Conservation (phyloP, 2,888 invertebrate species). For the Xestia xanthographa region DNA sequence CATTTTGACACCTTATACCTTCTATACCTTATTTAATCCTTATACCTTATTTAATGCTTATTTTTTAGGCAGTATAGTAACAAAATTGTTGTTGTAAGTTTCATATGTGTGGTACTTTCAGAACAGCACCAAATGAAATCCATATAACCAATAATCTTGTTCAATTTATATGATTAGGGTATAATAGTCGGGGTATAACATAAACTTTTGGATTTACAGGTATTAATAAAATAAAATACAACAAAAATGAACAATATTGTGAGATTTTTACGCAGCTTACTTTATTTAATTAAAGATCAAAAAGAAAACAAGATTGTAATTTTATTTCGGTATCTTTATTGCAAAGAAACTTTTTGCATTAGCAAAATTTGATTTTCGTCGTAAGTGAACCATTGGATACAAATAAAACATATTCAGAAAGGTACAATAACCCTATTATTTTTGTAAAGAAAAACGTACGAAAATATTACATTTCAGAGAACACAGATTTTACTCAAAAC, state of each 20-base stretch:
- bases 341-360: constrained; percentile 21
- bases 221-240: constrained; percentile 23
- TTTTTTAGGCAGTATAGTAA: background rate
- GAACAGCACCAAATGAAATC: constrained; percentile 14
- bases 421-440: background rate
- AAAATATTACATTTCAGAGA: background rate
- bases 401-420: background rate
- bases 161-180: constrained; percentile 41
- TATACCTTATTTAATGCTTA: no score
- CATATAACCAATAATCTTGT: constrained; percentile 14
- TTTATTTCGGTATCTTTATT: constrained; percentile 15
- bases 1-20: no score
- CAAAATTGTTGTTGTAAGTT: background rate
- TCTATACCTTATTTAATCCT: no score
- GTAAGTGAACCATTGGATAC: background rate
- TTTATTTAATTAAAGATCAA: constrained; percentile 48
- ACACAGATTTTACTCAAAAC: background rate
- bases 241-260: constrained; percentile 25
- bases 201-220: constrained; percentile 29
- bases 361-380: constrained; percentile 35
- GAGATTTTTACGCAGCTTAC: constrained; percentile 22
- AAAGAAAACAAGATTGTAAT: constrained; percentile 14
- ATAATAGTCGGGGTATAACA: background rate
- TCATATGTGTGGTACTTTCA: background rate
- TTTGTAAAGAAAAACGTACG: background rate